A percentile compares a stretch with the other conserved stretches of the same genome.
Evolutionary conservation across 2,113 vertebrate genomes (phyloP).

Genomic region (Tapirus terrestris): DNA sequence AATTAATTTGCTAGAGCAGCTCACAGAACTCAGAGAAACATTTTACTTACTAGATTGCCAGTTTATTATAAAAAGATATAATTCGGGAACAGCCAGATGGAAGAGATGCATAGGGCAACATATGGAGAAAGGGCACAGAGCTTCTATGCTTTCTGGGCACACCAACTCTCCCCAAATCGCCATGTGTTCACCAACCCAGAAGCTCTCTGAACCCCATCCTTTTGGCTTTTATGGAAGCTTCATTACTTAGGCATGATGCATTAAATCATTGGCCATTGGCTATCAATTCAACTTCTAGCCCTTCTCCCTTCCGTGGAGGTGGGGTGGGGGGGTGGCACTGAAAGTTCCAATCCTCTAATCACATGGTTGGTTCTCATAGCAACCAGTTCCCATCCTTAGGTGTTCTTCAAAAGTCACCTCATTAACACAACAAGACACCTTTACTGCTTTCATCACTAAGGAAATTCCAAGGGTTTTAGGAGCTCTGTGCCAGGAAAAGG

Average conservation of each 20-base stretch:
- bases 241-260: not conserved
- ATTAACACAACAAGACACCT: not conserved
- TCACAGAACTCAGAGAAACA: not conserved
- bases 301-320: not conserved
- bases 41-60: not conserved
- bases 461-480: not conserved
- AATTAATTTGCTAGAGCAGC: not conserved
- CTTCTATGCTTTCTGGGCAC: not conserved
- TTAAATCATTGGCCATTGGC: not conserved
- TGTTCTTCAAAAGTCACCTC: not conserved
- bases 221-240: not conserved
- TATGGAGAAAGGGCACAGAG: not conserved
- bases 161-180: not conserved
- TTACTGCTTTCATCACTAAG: not conserved
- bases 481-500: not conserved
- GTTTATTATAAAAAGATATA: not conserved
- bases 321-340: not conserved
- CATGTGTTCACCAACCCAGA: not conserved
- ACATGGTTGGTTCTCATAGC: not conserved
- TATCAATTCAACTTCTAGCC: not conserved
- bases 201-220: not conserved
- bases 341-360: not conserved
- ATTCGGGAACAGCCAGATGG: not conserved
- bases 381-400: no score
- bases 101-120: not conserved